phyloP scores from a whole-genome alignment of 2,797 vertebrate genomes.

The Melanotaenia boesemani region DNA sequence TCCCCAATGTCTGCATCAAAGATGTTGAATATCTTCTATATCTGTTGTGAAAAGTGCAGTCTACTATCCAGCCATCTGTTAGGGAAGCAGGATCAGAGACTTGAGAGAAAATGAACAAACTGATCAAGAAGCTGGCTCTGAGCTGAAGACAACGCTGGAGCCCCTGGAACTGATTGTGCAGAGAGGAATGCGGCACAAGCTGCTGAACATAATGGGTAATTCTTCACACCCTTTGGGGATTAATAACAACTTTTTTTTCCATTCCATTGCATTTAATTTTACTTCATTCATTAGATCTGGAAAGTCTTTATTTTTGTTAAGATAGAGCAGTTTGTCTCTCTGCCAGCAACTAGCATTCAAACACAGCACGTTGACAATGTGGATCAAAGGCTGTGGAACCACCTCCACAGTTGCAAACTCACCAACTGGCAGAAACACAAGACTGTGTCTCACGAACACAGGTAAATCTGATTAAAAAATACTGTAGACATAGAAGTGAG shows the following conservation, averaged over 20 bases:
- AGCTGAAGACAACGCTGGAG: background rate
- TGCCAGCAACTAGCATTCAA: constrained; percentile 16
- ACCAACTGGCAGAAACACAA: constrained; percentile 36
- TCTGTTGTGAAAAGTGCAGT: background rate
- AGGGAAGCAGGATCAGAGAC: background rate
- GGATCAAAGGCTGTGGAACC: constrained; percentile 37
- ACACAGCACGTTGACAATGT: constrained; percentile 3
- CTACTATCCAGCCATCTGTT: background rate
- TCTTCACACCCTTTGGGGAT: no score
- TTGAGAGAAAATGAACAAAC: background rate
- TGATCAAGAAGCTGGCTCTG: background rate
- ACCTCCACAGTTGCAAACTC: constrained; percentile 37
- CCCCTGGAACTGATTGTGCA: background rate
- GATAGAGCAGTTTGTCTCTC: constrained; percentile 9
- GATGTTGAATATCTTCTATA: background rate
- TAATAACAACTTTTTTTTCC: no score
- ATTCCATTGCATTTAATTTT: no score
- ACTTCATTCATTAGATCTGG: no score
- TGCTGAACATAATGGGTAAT: no score
- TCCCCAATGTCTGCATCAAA: background rate
- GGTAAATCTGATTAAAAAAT: constrained; percentile 17
- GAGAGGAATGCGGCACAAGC: background rate
- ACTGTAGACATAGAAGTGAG: constrained; percentile 7
- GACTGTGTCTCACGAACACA: constrained; percentile 4
- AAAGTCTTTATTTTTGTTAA: no score